Conservation (phyloP, 1,140 invertebrate species). For the Trachymyrmex cornetzi region DNA sequence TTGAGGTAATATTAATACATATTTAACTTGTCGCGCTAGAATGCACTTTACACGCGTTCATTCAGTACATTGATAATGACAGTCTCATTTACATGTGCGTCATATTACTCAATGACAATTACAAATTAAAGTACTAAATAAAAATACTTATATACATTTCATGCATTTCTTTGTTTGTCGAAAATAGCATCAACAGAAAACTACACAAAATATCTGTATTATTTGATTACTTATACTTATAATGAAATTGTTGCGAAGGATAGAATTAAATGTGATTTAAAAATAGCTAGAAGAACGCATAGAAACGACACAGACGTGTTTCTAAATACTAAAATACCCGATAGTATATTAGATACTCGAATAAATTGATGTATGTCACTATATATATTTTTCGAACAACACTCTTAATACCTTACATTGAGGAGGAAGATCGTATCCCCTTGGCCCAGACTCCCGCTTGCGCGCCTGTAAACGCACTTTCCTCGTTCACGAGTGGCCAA, state of each 20-base stretch:
- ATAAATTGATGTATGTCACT: neutral
- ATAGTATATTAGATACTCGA: neutral
- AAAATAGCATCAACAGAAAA: neutral
- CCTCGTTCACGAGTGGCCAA: slow-evolving; percentile 56
- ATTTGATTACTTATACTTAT: slow-evolving; percentile 10
- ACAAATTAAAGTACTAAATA: neutral
- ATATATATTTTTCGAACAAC: slow-evolving; percentile 13
- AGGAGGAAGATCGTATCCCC: neutral
- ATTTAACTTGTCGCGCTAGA: slow-evolving; percentile 39
- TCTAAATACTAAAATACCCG: neutral
- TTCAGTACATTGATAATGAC: slow-evolving; percentile 18
- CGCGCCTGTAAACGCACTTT: slow-evolving; percentile 49
- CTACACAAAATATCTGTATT: no score
- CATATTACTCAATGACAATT: neutral
- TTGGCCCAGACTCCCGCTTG: neutral
- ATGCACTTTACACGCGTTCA: slow-evolving; percentile 32
- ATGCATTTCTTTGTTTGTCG: neutral
- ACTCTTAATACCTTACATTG: slow-evolving; percentile 26
- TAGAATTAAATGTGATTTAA: neutral
- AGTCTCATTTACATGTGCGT: neutral
- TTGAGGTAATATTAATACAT: slow-evolving; percentile 54
- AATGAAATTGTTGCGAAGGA: neutral
- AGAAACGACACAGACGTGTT: neutral
- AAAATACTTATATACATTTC: neutral
- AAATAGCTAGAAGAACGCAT: neutral